Evolutionary conservation across 1,140 invertebrate genomes (phyloP).

Genomic region (Drosophila nigrodunni): DNA sequence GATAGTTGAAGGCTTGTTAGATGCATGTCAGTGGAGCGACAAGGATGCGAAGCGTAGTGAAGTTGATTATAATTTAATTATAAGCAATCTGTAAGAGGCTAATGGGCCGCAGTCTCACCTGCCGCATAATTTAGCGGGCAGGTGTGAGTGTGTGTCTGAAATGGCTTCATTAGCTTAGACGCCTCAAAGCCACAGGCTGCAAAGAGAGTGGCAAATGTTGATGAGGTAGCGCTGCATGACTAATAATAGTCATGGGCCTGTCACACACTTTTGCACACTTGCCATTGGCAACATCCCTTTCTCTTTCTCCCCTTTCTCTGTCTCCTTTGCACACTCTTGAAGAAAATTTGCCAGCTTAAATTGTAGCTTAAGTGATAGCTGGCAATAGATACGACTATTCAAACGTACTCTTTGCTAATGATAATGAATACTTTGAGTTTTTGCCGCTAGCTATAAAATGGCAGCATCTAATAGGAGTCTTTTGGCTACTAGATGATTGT

Average conservation of each 20-base stretch:
- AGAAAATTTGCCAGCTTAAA: conserved; percentile 36
- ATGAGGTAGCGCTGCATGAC: conserved; percentile 42
- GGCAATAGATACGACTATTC: background rate
- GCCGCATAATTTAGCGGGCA: conserved; percentile 72
- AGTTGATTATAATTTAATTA: conserved; percentile 83
- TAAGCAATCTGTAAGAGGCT: conserved; percentile 80
- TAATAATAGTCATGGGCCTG: conserved; percentile 73
- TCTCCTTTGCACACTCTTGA: background rate
- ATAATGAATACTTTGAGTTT: conserved; percentile 4
- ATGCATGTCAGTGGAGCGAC: conserved; percentile 68
- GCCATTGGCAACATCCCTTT: conserved; percentile 17
- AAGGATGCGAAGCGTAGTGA: conserved; percentile 43
- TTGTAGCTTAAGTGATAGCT: conserved; percentile 23
- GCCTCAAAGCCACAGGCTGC: conserved; percentile 29
- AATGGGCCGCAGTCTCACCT: conserved; percentile 57
- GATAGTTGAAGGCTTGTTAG: conserved; percentile 79
- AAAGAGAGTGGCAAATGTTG: conserved; percentile 23
- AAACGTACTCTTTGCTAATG: conserved; percentile 14
- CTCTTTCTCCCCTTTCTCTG: background rate
- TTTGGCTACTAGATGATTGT: background rate
- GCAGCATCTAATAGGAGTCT: background rate
- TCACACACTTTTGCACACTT: conserved; percentile 54
- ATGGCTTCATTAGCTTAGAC: conserved; percentile 78
- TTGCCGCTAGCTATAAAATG: background rate
- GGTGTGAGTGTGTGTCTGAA: conserved; percentile 53